phyloP scores from a whole-genome alignment of 2,797 vertebrate genomes.

The Cyprinodon diabolis region DNA sequence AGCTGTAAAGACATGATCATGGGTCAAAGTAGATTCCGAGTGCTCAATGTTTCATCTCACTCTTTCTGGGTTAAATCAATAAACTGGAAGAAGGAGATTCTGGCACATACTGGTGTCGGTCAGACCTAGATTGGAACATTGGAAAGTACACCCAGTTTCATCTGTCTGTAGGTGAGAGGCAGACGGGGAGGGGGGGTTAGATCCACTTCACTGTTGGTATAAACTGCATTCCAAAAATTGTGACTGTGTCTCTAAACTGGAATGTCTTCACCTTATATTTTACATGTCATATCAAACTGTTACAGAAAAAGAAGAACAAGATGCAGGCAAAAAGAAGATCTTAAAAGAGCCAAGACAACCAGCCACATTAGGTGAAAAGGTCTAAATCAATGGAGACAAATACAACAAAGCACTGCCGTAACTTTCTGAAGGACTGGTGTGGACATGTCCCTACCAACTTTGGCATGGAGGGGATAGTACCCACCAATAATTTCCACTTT shows the following conservation, averaged over 20 bases:
- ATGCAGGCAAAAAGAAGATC: not conserved
- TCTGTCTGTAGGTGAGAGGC: slow-evolving; percentile 17
- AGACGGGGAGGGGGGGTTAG: not conserved
- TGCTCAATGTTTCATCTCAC: slow-evolving; percentile 13
- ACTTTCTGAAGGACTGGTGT: no score
- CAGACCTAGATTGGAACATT: slow-evolving; percentile 13
- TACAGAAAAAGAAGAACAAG: not conserved
- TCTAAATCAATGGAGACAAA: not conserved
- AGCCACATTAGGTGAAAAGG: not conserved
- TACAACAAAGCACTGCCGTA: no score
- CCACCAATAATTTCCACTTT: no score
- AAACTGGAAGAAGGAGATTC: slow-evolving; percentile 41
- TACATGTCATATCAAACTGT: not conserved
- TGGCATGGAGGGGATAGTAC: no score
- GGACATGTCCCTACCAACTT: no score
- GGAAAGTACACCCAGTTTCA: slow-evolving; percentile 40
- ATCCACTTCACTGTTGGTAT: not conserved
- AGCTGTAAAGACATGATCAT: slow-evolving; percentile 15
- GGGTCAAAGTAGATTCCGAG: slow-evolving; percentile 29
- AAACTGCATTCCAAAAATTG: not conserved
- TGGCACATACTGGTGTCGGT: slow-evolving; percentile 61
- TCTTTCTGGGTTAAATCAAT: slow-evolving; percentile 51
- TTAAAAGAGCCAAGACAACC: not conserved
- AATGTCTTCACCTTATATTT: not conserved
- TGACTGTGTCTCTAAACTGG: no score